These are phyloP conservation scores for Nannoperca australis DNA, from an alignment of 2,797 vertebrate genomes.

Conservation along the genomic window DNA sequence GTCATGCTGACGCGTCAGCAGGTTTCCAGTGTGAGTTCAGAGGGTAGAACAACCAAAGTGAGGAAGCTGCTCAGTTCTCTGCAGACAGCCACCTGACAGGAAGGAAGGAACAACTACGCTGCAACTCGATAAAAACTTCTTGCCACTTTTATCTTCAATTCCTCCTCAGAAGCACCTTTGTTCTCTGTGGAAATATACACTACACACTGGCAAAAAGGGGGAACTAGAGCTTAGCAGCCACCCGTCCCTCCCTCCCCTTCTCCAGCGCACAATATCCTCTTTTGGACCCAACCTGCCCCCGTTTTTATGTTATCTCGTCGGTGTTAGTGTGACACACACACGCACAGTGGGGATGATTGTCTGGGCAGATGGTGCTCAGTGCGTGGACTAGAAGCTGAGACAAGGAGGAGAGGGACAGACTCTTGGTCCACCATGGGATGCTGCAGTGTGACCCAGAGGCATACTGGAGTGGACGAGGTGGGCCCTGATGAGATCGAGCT, in stretches of 20 bases:
- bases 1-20: slow-evolving; percentile 31
- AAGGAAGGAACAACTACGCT: slow-evolving; percentile 74
- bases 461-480: slow-evolving; percentile 83
- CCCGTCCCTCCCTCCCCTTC: slow-evolving; percentile 20
- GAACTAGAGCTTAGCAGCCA: slow-evolving; percentile 68
- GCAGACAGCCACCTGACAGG: slow-evolving; percentile 77
- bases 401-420: slow-evolving; percentile 42
- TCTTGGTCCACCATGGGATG: slow-evolving; percentile 84
- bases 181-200: slow-evolving; percentile 41
- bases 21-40: slow-evolving; percentile 28
- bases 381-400: slow-evolving; percentile 66
- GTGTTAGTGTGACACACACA: slow-evolving; percentile 61
- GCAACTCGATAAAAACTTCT: slow-evolving; percentile 19
- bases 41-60: slow-evolving; percentile 42
- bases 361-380: slow-evolving; percentile 82
- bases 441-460: slow-evolving; percentile 87
- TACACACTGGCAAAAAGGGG: slow-evolving; percentile 54
- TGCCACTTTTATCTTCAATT: slow-evolving; percentile 54
- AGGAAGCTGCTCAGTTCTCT: slow-evolving; percentile 72
- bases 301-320: slow-evolving; percentile 59
- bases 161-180: slow-evolving; percentile 53
- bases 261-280: slow-evolving; percentile 72
- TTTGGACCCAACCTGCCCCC: slow-evolving; percentile 59
- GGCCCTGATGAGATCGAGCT: slow-evolving; percentile 89
- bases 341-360: slow-evolving; percentile 66